These are phyloP conservation scores for Amniataba percoides DNA, from an alignment of 2,797 vertebrate species.

Conservation along the genomic window DNA sequence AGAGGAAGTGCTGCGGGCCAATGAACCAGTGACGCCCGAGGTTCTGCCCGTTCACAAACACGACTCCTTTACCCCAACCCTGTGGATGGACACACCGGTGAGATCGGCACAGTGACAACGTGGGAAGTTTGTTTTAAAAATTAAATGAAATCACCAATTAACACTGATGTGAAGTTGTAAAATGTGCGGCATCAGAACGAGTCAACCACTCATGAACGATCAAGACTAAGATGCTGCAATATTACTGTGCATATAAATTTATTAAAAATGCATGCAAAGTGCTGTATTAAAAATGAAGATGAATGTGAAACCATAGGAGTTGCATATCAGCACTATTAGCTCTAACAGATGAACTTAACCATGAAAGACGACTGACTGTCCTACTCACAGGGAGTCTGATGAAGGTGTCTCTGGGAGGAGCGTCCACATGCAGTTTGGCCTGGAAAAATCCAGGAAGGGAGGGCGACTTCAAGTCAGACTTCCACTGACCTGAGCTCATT, in stretches of 20 bases:
- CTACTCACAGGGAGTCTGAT: constrained; percentile 87
- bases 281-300: background rate
- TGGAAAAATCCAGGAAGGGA: constrained; percentile 89
- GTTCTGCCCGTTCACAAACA: constrained; percentile 91
- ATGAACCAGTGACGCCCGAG: constrained; percentile 95
- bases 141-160: background rate
- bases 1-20: constrained; percentile 92
- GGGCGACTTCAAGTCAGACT: constrained; percentile 71
- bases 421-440: constrained; percentile 81
- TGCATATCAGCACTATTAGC: background rate
- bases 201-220: background rate
- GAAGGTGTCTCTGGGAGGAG: constrained; percentile 90
- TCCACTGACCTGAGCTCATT: constrained; percentile 79
- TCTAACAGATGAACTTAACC: background rate
- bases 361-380: background rate
- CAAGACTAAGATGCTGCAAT: background rate
- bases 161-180: no score
- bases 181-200: background rate
- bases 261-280: constrained; percentile 3
- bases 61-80: constrained; percentile 93
- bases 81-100: constrained; percentile 61
- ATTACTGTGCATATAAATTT: background rate
- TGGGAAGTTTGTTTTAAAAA: background rate
- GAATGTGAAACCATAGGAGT: background rate
- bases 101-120: constrained; percentile 4